Base-by-base conservation (phyloP, 1,140 invertebrate genomes). In the Drosophila nigromelanica region DNA sequence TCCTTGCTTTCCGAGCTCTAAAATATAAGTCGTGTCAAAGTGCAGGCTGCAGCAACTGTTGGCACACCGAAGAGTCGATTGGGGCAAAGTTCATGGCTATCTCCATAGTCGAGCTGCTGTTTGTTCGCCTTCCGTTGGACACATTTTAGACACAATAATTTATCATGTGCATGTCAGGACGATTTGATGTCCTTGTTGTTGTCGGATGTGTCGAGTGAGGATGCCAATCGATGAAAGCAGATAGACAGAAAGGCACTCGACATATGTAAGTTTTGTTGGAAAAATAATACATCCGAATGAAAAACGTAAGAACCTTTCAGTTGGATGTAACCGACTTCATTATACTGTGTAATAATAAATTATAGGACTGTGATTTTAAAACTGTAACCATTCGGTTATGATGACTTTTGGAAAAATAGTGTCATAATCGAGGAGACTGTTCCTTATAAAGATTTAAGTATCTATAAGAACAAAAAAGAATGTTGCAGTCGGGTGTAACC, bases 151-250 rank as follows among this genome's bases (percentile, higher is more conserved):
- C 50, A 83, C 71, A 85, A 76, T 80, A 76, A 85, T 86, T 80
- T 85, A 85, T 85, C 80, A 80, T 71, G 81, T 85, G 76, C 72
- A 59, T 78, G 63, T 62, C 76, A 35, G 59, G 72, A 66, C 63
- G 71, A 76, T 85, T 83, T 76, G 76, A 59, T 73, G 66, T 62
- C 40, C 48, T 67, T 56, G 43, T 47, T 45, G 30, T 54, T 69
- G 30, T 50, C 70, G 64, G 30, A 52, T 55, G 58, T 60, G 79
- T 78, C 61, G 66, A 50, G 56, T 77, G 50, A 55, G 56, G 51
- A 62, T 63, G 73, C 73, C 78, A 77, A 77, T 77, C 78, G 74
- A 50, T 48, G 70, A 64, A 63, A 73, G 27, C 58, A 68, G 71
- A 52, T 67, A 58, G 78, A 39, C 40, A 3, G 43, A 40, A 4